Evolutionary conservation across 2,888 invertebrate species (phyloP).

Genomic region (Caenorhabditis angaria): DNA sequence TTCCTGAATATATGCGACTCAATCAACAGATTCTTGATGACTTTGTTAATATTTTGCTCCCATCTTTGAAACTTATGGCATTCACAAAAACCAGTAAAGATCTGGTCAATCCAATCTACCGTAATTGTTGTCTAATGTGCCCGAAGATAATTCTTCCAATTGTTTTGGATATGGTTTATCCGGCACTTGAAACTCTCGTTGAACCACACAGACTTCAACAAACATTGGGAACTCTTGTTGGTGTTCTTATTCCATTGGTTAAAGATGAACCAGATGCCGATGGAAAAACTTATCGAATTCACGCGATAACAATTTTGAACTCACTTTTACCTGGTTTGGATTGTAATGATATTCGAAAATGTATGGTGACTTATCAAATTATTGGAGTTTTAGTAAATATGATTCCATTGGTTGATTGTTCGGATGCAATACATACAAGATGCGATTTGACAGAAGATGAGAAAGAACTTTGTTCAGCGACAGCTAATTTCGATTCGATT

Average conservation of each 20-base stretch:
- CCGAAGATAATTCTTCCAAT: conserved; percentile 86
- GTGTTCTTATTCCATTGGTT: conserved; percentile 73
- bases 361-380: conserved; percentile 72
- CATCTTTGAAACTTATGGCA: conserved; percentile 78
- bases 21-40: conserved; percentile 74
- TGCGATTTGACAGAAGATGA: conserved; percentile 83
- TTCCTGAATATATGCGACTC: conserved; percentile 80
- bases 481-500: conserved; percentile 88
- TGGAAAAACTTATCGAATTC: conserved; percentile 40
- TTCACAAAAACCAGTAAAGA: conserved; percentile 78
- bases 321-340: conserved; percentile 88
- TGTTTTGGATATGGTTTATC: conserved; percentile 83
- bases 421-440: conserved; percentile 80
- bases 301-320: conserved; percentile 80
- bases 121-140: conserved; percentile 76
- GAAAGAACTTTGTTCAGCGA: conserved; percentile 80
- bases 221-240: conserved; percentile 74
- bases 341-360: conserved; percentile 83
- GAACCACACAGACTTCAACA: conserved; percentile 81
- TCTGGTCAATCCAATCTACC: conserved; percentile 28
- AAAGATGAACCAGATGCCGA: conserved; percentile 57
- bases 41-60: conserved; percentile 76
- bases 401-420: conserved; percentile 86
- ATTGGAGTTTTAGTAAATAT: conserved; percentile 79
- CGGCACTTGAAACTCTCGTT: conserved; percentile 84